Evolutionary conservation across 64 coral and sea anemone genomes (phyloP).

Genomic region (Pachyseris speciosa): DNA sequence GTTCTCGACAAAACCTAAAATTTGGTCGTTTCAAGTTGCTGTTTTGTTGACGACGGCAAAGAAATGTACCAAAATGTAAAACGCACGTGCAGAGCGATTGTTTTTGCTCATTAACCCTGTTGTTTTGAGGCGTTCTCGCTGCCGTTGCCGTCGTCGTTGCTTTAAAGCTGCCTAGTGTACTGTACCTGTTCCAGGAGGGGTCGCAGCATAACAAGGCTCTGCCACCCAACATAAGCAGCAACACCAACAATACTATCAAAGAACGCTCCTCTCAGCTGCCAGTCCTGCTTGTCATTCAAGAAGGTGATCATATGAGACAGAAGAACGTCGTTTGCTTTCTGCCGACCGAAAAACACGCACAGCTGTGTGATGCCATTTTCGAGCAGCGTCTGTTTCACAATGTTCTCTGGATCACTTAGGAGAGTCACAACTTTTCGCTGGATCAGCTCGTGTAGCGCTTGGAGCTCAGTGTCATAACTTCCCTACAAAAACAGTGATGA

Average conservation of each 20-base stretch:
- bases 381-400: constrained; percentile 93
- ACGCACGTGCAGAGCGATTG: too few relatives aligned
- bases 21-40: too few relatives aligned
- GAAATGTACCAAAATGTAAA: too few relatives aligned
- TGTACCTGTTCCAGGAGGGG: constrained; percentile 92
- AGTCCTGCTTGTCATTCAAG: constrained; percentile 96
- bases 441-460: constrained; percentile 78
- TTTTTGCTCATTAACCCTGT: too few relatives aligned
- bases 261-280: constrained; percentile 92
- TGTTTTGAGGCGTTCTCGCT: too few relatives aligned
- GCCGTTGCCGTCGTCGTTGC: too few relatives aligned
- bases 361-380: constrained; percentile 97
- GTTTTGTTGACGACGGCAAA: too few relatives aligned
- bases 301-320: constrained; percentile 98
- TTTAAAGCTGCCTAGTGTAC: too few relatives aligned
- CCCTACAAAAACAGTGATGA: constrained; percentile 8
- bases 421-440: constrained; percentile 83
- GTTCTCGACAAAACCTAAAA: too few relatives aligned
- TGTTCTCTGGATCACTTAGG: constrained; percentile 93
- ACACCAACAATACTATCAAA: constrained; percentile 99
- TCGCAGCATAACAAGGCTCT: constrained; percentile 94
- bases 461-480: constrained; percentile 75
- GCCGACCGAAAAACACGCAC: constrained; percentile 98
- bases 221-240: constrained; percentile 97
- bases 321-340: constrained; percentile 95